phyloP scores from a whole-genome alignment of 1,140 invertebrate genomes.

The Drosophila serrata region DNA sequence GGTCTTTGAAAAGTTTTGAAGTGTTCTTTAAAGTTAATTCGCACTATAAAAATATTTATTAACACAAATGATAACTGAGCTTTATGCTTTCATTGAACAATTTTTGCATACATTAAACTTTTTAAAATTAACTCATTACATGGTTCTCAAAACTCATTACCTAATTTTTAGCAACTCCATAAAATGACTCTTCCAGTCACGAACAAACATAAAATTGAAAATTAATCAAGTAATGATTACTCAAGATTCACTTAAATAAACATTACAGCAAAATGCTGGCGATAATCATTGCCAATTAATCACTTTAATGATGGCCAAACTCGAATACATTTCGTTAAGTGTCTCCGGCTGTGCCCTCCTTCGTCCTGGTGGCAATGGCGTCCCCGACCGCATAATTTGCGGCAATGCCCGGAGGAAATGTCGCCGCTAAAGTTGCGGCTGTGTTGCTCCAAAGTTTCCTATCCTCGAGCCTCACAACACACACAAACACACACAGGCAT shows the following conservation, averaged over 20 bases:
- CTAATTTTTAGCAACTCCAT: background rate
- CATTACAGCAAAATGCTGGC: slow-evolving; percentile 1
- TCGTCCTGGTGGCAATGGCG: slow-evolving; percentile 31
- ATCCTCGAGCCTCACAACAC: slow-evolving; percentile 29
- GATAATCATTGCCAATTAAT: slow-evolving; percentile 16
- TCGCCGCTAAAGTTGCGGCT: slow-evolving; percentile 65
- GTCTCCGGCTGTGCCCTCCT: slow-evolving; percentile 8
- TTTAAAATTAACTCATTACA: background rate
- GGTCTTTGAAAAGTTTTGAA: too few species aligned
- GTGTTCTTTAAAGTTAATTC: too few species aligned
- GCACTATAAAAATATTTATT: too few species aligned
- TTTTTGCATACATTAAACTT: too few species aligned
- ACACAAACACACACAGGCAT: slow-evolving; percentile 11
- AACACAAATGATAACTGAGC: too few species aligned
- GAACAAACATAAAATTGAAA: background rate
- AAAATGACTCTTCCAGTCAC: background rate
- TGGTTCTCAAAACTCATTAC: background rate
- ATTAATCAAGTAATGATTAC: slow-evolving; percentile 12
- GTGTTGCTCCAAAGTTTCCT: slow-evolving; percentile 66
- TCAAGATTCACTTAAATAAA: slow-evolving; percentile 8
- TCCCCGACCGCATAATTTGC: slow-evolving; percentile 68
- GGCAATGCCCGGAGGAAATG: slow-evolving; percentile 64
- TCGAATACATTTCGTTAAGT: slow-evolving; percentile 28
- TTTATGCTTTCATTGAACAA: too few species aligned
- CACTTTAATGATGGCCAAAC: slow-evolving; percentile 9